Base-by-base conservation (phyloP, 2,113 vertebrate species). In the Nyctibius bracteatus region DNA sequence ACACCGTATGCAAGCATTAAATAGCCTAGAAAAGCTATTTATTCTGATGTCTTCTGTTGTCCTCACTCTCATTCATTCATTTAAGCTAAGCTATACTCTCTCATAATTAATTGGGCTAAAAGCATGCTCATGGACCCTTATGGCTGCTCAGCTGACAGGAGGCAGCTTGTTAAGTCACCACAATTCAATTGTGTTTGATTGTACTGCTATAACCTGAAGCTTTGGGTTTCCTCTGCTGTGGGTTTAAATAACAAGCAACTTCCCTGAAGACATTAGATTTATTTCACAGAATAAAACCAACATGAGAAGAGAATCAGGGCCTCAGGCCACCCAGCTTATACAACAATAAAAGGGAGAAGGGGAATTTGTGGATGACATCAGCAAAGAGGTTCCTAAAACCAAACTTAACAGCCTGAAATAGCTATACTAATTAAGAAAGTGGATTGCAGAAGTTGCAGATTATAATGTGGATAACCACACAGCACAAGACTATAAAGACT, bases 101-200 rank as follows among this genome's bases (percentile, higher is more conserved):
- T 91, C 12, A 3, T 78, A 89, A 92, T 91, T 84, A 95, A 91
- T 75, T 91, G 86, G 41, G 59, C 49, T 63, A 73, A 65, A 88
- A 95, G 39, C 82, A 81, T 61, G 35, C 33, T 88, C 59, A 51
- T 5, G 2, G 59, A 47, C 51, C 62, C 73, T 79, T 57, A 70
- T 66, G 84, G 77, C 63, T 90, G 71, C 81, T 92, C 75, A 88
- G 67, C 80, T 94, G 95, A 92, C 83, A 88, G 46, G 43, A 95
- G 75, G 25, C 33, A 67, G 67, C 92, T 96, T 95, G 92, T 93
- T 94, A 83, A 91, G 82, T 88, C 86, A 43, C 86, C 51, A 37
- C 75, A 93, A 92, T 93, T 95, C 92, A 86, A 70, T 94, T 94
- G 80, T 83, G 37, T 92, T 96, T 94, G 92, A 95, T 84, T 9